These are phyloP conservation scores for Styela plicata DNA, from an alignment of 23 tunicate genomes.

Conservation along the genomic window DNA sequence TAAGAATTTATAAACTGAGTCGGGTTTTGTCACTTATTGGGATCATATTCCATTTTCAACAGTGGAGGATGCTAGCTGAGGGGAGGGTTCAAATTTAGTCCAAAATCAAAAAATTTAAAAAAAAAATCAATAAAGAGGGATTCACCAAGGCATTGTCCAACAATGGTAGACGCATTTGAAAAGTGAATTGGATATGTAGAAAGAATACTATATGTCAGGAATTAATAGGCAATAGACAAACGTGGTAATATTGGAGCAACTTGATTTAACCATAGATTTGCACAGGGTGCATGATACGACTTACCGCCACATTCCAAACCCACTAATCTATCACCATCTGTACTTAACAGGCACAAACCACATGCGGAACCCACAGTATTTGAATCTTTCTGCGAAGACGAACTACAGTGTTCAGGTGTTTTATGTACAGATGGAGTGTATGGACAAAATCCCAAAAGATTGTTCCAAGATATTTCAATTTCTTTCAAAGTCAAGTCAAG, in stretches of 20 bases:
- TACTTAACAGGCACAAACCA: constrained; percentile 18
- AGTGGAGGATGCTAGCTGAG: too few species aligned
- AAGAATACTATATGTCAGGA: too few species aligned
- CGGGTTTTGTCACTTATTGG: too few species aligned
- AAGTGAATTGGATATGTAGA: too few species aligned
- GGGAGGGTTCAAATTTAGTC: too few species aligned
- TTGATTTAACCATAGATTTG: constrained; percentile 70
- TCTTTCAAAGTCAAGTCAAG: constrained; percentile 40
- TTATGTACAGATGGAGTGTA: constrained; percentile 36
- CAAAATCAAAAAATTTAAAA: too few species aligned
- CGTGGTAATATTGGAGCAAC: constrained; percentile 56
- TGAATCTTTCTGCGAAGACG: neutral
- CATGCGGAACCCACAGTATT: neutral
- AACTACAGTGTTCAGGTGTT: constrained; percentile 19
- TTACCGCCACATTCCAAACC: constrained; percentile 46
- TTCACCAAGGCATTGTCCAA: too few species aligned
- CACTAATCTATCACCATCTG: neutral
- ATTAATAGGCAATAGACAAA: too few species aligned
- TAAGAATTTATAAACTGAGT: too few species aligned
- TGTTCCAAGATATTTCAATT: constrained; percentile 70
- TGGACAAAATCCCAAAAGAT: constrained; percentile 61
- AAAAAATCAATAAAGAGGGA: too few species aligned
- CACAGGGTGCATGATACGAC: constrained; percentile 63
- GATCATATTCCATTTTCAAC: too few species aligned
- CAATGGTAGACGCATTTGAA: too few species aligned